Evolutionary conservation across 1,140 invertebrate genomes (phyloP), one percentile per base, ranked within the genome.

Genomic region (Orussus abietinus): DNA sequence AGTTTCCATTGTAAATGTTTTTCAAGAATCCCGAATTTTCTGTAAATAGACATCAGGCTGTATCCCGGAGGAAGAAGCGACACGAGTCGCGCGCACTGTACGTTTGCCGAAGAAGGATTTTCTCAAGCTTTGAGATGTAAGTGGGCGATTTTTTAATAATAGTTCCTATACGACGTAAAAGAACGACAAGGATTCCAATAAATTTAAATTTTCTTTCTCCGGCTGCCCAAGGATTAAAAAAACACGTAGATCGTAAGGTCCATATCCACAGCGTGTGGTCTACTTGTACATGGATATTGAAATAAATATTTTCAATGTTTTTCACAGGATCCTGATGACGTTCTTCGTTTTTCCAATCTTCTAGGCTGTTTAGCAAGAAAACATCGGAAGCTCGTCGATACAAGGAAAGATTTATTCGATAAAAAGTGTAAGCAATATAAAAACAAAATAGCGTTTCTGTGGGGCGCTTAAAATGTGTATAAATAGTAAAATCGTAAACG

Each of bases 271-370:
- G 59, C 53, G 60, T 63, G 59, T 63, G 59, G 52, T 61, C 54
- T 63, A 59, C 45, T 61, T 61, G 55, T 61, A 63, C 59, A 62
- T 63, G 45, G 51, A 57, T 63, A 61, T 45, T 58, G 55, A 62
- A 61, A 62, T 62, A 62, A 59, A 63, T 62, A 62, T 63, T 63
- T 62, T 60, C 59, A 63, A 63, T 63, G 60, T 63, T 63, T 63
- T 63, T 63, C 48, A 62, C 57, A 63, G 53, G 45, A 46, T n/a
- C 12, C 22, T 25, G n/a, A n/a, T 5, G 6, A 10, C 12, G 19
- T 13, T 25, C 14, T 30, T 29, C 25, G 22, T 43, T 21, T 36
- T 37, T 21, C 14, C 9, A 14, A 25, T 33, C 9, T 17, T 18
- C 21, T 28, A 15, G 4, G 14, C 30, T 28, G 28, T 38, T 9